These are phyloP conservation scores for Crenichthys baileyi DNA, from an alignment of 2,797 vertebrate genomes.

Conservation along the genomic window DNA sequence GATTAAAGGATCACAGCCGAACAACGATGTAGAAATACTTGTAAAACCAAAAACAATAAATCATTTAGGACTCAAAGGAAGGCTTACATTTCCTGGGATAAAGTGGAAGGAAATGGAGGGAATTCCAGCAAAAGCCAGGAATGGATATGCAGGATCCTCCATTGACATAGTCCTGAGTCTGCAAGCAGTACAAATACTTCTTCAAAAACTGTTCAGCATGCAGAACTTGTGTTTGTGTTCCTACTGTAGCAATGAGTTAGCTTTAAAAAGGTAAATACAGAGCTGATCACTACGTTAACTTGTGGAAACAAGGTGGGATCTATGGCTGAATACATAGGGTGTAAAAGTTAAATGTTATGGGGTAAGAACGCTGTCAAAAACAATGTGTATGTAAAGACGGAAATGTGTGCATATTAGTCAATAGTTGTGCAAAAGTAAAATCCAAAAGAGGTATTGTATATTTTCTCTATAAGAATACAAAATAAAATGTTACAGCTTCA, in stretches of 20 bases:
- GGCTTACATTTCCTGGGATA: slow-evolving; percentile 65
- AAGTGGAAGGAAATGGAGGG: slow-evolving; percentile 92
- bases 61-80: neutral
- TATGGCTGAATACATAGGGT: neutral
- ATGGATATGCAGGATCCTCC: slow-evolving; percentile 88
- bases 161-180: slow-evolving; percentile 82
- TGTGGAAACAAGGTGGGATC: neutral
- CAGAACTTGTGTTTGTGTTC: neutral
- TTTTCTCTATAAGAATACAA: too few relatives aligned
- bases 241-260: neutral
- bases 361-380: too few relatives aligned
- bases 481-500: too few relatives aligned
- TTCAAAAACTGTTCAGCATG: neutral
- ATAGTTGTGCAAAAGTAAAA: too few relatives aligned
- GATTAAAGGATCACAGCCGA: neutral
- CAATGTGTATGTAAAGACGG: too few relatives aligned
- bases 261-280: neutral
- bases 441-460: too few relatives aligned
- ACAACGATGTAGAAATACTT: neutral
- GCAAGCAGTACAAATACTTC: slow-evolving; percentile 6
- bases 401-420: too few relatives aligned
- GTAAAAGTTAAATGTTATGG: neutral
- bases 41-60: neutral
- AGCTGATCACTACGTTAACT: neutral
- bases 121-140: slow-evolving; percentile 90